Base-by-base conservation (phyloP, 2,113 vertebrate genomes). In the Hemibagrus wyckioides region DNA sequence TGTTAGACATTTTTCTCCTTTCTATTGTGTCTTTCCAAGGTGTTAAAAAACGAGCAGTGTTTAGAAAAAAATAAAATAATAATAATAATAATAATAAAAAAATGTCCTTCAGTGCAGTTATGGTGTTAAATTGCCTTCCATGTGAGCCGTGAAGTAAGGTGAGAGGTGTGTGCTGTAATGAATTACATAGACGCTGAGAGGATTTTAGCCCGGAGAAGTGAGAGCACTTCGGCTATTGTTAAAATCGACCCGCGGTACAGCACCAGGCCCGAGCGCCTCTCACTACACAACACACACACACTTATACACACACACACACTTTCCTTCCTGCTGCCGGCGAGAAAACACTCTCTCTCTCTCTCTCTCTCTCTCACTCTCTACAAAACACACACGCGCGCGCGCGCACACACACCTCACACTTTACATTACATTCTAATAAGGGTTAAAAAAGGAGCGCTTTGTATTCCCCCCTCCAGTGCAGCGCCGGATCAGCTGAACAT, bases 1-100 rank as follows among this genome's bases (percentile, higher is more conserved):
- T 96, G 94, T 97, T 98, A 92, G 97, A 98, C 97, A 99, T 99
- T 94, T 95, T 97, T 88, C 95, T 97, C 88, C n/a, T n/a, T 82
- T 57, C 94, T 95, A 88, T 96, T 94, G 93, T 90, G 93, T 90
- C 91, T 89, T 83, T 86, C 89, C 76, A 71, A 21, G 83, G 69
- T 88, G 85, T 90, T 89, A 90, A 88, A 87, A 88, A 41, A 2
- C 84, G 86, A 90, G 67, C 87, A 89, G 85, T 89, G 67, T 79
- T 67, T 48, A 33, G 80, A 23, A 19, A 17, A 28, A 30, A 56
- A 21, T 4, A 79, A 7, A 4, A 3, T 41, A 41, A n/a, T n/a
- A n/a, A n/a, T n/a, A n/a, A n/a, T 6, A 41, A 41, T 83, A 5
- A 76, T 67, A 9, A 87, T n/a, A 88, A 87, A 83, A 71, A 90